phyloP scores from a whole-genome alignment of 2,797 vertebrate genomes.

The Rhodeus uyekii region DNA sequence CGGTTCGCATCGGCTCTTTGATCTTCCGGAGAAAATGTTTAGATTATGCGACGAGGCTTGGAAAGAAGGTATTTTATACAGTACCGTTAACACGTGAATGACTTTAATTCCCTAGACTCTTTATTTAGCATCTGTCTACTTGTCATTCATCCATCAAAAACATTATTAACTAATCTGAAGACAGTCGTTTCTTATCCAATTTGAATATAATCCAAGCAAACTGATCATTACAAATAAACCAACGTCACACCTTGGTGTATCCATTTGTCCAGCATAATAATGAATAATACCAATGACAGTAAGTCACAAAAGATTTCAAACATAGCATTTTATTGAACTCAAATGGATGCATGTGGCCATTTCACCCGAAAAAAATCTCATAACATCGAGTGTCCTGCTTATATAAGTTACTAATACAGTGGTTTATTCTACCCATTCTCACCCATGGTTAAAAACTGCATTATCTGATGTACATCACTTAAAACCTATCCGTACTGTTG shows the following conservation, averaged over 20 bases:
- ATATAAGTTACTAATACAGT: constrained; percentile 9
- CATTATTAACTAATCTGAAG: constrained; percentile 4
- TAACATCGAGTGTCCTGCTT: neutral
- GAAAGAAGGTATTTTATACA: constrained; percentile 9
- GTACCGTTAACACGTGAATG: neutral
- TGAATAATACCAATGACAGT: neutral
- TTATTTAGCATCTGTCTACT: constrained; percentile 29
- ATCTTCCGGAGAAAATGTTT: neutral
- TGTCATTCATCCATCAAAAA: constrained; percentile 18
- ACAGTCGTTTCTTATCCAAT: neutral
- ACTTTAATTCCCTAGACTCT: constrained; percentile 27
- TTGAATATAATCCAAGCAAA: neutral
- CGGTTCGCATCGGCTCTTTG: neutral
- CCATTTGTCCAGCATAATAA: neutral
- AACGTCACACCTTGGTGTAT: neutral
- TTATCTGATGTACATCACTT: neutral
- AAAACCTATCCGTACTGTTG: neutral
- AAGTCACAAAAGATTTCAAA: neutral
- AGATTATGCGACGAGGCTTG: neutral
- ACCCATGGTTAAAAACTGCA: neutral
- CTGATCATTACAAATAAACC: neutral
- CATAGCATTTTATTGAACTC: constrained; percentile 29
- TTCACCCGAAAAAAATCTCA: constrained; percentile 11
- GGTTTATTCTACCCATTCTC: neutral
- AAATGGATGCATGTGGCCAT: constrained; percentile 1